Evolutionary conservation across 2,113 vertebrate genomes (phyloP).

Genomic region (Fregata magnificens): DNA sequence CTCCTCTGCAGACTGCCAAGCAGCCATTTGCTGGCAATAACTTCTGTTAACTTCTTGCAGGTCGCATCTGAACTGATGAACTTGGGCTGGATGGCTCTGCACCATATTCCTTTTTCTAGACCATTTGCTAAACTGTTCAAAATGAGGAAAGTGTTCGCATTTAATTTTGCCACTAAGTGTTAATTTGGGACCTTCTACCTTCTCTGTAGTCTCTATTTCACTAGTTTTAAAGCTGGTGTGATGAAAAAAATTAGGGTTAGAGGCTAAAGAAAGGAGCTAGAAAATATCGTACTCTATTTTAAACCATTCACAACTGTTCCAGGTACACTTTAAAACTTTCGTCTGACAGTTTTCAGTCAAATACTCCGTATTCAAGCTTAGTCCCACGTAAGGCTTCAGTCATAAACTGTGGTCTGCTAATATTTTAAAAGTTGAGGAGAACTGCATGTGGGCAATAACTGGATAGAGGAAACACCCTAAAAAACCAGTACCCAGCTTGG

Average conservation of each 20-base stretch:
- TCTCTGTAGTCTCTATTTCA: neutral
- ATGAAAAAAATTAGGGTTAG: neutral
- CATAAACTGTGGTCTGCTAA: neutral
- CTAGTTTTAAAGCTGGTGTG: neutral
- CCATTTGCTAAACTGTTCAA: neutral
- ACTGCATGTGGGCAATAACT: neutral
- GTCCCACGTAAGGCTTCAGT: neutral
- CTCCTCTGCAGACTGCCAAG: neutral
- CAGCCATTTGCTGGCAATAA: neutral
- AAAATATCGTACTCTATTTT: neutral
- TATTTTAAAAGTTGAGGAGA: neutral
- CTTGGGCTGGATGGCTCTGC: neutral
- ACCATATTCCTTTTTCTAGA: neutral
- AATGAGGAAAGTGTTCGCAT: neutral
- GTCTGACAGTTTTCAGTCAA: neutral
- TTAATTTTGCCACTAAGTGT: neutral
- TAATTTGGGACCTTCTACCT: neutral
- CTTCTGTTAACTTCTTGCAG: neutral
- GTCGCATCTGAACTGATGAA: accelerated
- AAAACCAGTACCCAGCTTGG: neutral
- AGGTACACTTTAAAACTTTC: neutral
- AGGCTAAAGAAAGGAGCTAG: neutral
- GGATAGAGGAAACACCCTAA: neutral
- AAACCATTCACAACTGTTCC: neutral
- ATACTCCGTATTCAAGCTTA: neutral